Conservation (phyloP, 2,888 invertebrate species). For the Kuschelorhynchus macadamiae region DNA sequence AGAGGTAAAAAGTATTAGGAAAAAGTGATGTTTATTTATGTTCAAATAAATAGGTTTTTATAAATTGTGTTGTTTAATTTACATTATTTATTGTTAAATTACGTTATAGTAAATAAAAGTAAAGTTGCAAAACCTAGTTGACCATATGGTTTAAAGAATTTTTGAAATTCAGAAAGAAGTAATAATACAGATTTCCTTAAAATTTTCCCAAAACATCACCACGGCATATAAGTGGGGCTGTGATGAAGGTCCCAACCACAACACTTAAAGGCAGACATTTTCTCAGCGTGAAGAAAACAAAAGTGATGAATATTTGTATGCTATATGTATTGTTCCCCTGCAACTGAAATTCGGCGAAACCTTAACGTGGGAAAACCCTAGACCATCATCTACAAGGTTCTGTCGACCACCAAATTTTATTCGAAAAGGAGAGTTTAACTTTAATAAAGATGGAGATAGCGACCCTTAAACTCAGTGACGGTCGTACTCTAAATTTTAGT, state of each 20-base stretch:
- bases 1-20: conserved; percentile 34
- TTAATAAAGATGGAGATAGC: no score
- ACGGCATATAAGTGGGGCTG: conserved; percentile 5
- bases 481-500: no score
- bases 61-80: no score
- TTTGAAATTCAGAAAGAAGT: conserved; percentile 3
- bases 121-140: not conserved
- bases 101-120: no score
- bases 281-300: not conserved
- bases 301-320: not conserved
- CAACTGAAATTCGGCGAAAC: not conserved
- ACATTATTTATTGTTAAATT: no score
- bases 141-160: not conserved
- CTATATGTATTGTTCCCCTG: not conserved
- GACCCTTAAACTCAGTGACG: no score
- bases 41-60: no score
- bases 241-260: not conserved
- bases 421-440: no score
- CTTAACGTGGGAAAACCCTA: not conserved
- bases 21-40: no score
- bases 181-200: no score
- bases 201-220: no score
- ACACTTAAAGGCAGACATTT: not conserved
- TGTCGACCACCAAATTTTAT: no score
- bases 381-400: conserved; percentile 1